Base-by-base conservation (phyloP, 2,113 vertebrate species). In the Puma concolor region DNA sequence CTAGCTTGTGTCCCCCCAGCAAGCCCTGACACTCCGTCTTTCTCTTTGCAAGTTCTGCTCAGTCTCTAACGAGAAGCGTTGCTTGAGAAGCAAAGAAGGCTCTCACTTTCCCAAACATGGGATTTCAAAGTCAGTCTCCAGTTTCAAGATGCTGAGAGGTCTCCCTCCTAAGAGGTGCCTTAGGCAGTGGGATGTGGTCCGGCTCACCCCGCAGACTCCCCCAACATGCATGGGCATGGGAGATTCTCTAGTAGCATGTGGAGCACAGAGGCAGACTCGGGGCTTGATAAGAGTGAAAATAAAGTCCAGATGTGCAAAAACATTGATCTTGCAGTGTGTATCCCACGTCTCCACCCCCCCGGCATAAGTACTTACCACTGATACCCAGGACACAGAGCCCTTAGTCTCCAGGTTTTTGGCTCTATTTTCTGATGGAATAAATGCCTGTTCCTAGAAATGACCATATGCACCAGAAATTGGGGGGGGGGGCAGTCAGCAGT, bases 391-490 rank as follows among this genome's bases (percentile, higher is more conserved):
- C 83, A 23, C 12, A 1, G 48, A 29, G 4, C 36, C 4, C 27
- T 94, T 50, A 33, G 27, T 84, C 77, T 77, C 38, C 36, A 92
- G 60, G 88, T 64, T 80, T 95, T 33, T 23, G 54, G 74, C 60
- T 93, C 31, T 41, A 13, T 72, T 54, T 71, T 89, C 83, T 9
- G 9, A 52, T 41, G 29, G 44, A 90, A 33, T 80, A 69, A 66
- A 25, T 94, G 16, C n/a, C 77, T 88, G 6, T 96, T 95, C 81
- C 81, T 94, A n/a, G 92, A 96, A 93, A 44, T 90, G 79, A 69
- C 80, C 54, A 83, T 27, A 33, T 91, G 83, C 4, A 41, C 16
- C 57, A 88, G 80, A 44, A 7, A 44, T 9, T 44, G 44, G 44
- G 41, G 72, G 48, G 50, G 11, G n/a, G 9, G 38, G 66, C 31